phyloP scores from a whole-genome alignment of 2,888 invertebrate species.

The Heteropelma amictum region DNA sequence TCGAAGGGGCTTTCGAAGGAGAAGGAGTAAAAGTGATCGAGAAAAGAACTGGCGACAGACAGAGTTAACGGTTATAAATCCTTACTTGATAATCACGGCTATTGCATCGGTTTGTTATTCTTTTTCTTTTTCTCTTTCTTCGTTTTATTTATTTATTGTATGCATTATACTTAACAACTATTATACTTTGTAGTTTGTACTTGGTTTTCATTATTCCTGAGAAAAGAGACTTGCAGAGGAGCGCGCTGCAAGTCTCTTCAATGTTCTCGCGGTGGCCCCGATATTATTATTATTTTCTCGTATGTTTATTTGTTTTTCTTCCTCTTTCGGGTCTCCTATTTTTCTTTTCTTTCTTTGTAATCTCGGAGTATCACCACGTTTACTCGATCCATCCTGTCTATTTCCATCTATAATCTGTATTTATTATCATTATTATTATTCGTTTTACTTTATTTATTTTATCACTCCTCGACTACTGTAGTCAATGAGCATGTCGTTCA shows the following conservation, averaged over 20 bases:
- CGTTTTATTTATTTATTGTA: constrained; percentile 66
- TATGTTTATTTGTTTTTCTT: too few relatives aligned
- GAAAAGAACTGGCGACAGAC: constrained; percentile 38
- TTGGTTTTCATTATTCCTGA: constrained; percentile 77
- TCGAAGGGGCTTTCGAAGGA: constrained; percentile 21
- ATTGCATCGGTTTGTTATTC: constrained; percentile 69
- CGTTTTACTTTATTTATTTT: constrained; percentile 23
- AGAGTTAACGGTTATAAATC: constrained; percentile 42
- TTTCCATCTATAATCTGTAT: constrained; percentile 49
- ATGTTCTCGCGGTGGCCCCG: constrained; percentile 65
- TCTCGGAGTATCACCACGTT: constrained; percentile 55
- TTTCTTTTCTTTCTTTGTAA: constrained; percentile 27
- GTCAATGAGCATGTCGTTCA: constrained; percentile 48
- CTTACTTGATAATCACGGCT: constrained; percentile 63
- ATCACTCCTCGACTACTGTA: constrained; percentile 11
- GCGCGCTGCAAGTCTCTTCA: constrained; percentile 56
- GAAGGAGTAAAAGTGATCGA: constrained; percentile 17
- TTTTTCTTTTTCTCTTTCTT: constrained; percentile 14
- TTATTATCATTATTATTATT: constrained; percentile 27
- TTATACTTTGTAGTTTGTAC: constrained; percentile 78
- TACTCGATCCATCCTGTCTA: constrained; percentile 48
- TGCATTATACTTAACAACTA: constrained; percentile 74
- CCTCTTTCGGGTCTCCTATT: constrained; percentile 4
- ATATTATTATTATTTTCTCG: constrained; percentile 51
- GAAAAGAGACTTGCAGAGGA: constrained; percentile 62